Evolutionary conservation across 64 coral and sea anemone species (phyloP).

Genomic region (Pachyseris speciosa): DNA sequence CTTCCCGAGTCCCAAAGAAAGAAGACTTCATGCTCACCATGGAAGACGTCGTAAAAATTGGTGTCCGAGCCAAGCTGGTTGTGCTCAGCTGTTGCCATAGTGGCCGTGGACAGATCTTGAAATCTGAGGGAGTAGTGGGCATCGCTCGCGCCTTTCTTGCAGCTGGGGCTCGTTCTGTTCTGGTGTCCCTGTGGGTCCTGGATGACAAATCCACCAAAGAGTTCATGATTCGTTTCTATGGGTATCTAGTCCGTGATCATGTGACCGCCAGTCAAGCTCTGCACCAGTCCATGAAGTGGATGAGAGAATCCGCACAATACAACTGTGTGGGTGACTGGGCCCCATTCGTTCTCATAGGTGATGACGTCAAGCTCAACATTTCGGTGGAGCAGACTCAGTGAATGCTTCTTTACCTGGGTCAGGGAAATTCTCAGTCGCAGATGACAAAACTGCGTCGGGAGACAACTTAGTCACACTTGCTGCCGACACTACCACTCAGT

Average conservation of each 20-base stretch:
- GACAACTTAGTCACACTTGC: too few relatives aligned
- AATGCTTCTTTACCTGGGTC: too few relatives aligned
- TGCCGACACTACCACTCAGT: too few relatives aligned
- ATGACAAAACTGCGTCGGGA: too few relatives aligned
- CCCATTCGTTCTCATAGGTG: constrained; percentile 32
- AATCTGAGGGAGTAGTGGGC: constrained; percentile 39
- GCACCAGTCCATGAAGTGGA: not conserved
- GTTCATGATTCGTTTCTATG: constrained; percentile 56
- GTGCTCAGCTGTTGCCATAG: constrained; percentile 54
- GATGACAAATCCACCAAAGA: constrained; percentile 16
- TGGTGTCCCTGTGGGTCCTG: constrained; percentile 37
- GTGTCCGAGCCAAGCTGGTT: constrained; percentile 28
- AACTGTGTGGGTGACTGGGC: constrained; percentile 40
- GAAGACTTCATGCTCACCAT: constrained; percentile 61
- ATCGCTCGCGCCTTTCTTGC: constrained; percentile 44
- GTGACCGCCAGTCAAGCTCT: constrained; percentile 47
- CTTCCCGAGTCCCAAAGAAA: not conserved
- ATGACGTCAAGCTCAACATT: too few relatives aligned
- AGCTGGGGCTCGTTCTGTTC: constrained; percentile 24
- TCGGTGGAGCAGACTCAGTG: too few relatives aligned
- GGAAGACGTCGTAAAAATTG: constrained; percentile 29
- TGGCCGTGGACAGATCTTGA: constrained; percentile 48
- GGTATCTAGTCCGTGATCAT: constrained; percentile 11
- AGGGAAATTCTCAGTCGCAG: too few relatives aligned
- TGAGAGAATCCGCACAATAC: not conserved